These are phyloP conservation scores for Panagrolaimus sp. DNA, from an alignment of 1,140 invertebrate species.

Conservation along the genomic window DNA sequence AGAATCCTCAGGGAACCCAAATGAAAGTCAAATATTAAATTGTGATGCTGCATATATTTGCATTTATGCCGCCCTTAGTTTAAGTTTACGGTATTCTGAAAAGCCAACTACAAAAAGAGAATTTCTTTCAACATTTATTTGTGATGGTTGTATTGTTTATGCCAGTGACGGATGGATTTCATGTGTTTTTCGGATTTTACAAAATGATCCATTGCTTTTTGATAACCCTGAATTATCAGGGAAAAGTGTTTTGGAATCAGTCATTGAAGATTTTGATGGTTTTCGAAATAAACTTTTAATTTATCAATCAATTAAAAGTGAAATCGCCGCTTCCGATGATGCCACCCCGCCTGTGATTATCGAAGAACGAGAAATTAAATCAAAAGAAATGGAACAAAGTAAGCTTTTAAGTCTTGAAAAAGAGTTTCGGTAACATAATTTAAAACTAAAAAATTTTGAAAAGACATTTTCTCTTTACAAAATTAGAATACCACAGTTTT, in stretches of 20 bases:
- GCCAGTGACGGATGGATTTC: constrained; percentile 1
- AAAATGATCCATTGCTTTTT: too few relatives aligned
- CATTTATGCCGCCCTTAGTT: neutral
- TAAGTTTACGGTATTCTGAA: neutral
- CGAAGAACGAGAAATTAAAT: neutral
- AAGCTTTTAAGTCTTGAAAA: too few relatives aligned
- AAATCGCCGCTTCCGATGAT: neutral
- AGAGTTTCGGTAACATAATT: too few relatives aligned
- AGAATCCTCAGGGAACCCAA: too few relatives aligned
- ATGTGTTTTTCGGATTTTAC: neutral
- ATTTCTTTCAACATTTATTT: neutral
- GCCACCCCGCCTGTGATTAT: neutral
- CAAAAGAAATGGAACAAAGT: neutral
- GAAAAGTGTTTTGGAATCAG: too few relatives aligned
- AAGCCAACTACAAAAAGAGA: too few relatives aligned
- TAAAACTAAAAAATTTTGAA: too few relatives aligned
- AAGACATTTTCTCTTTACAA: too few relatives aligned
- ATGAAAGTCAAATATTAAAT: neutral
- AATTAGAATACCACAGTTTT: too few relatives aligned
- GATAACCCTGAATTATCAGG: too few relatives aligned
- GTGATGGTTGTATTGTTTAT: neutral
- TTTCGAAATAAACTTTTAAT: constrained; percentile 3
- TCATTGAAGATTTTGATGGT: neutral
- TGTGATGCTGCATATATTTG: constrained; percentile 1
- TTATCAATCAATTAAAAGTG: neutral